Conservation (phyloP, 2,113 vertebrate species). For the Cariama cristata region DNA sequence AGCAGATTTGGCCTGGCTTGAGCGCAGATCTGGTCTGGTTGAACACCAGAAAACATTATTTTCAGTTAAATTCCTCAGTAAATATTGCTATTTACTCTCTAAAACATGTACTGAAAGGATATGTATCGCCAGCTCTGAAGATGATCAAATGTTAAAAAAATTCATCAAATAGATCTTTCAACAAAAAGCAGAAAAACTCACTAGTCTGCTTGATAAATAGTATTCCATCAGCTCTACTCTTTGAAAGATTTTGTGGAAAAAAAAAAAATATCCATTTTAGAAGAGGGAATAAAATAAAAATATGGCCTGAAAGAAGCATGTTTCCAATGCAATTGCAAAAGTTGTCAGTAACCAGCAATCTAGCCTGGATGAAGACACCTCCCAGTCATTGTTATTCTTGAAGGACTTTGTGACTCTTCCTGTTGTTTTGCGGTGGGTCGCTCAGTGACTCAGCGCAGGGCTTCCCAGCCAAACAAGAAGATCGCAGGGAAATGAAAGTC, state of each 20-base stretch:
- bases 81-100: background rate
- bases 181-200: background rate
- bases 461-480: background rate
- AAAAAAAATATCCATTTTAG: background rate
- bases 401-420: constrained; percentile 53
- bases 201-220: background rate
- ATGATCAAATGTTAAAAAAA: background rate
- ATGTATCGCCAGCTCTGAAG: background rate
- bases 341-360: background rate
- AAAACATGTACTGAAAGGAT: background rate
- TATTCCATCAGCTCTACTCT: background rate
- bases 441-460: constrained; percentile 5
- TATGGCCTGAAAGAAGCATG: background rate
- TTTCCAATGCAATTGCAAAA: background rate
- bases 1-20: background rate
- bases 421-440: background rate
- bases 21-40: background rate
- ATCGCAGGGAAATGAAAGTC: background rate
- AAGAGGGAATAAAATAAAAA: background rate
- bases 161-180: background rate
- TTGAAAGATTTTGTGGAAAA: background rate
- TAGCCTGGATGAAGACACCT: background rate
- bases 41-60: background rate
- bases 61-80: background rate
- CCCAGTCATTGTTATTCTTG: background rate